Evolutionary conservation across 2,797 vertebrate genomes (phyloP), one percentile per base, ranked within the genome.

Genomic region (Botia kubotai): DNA sequence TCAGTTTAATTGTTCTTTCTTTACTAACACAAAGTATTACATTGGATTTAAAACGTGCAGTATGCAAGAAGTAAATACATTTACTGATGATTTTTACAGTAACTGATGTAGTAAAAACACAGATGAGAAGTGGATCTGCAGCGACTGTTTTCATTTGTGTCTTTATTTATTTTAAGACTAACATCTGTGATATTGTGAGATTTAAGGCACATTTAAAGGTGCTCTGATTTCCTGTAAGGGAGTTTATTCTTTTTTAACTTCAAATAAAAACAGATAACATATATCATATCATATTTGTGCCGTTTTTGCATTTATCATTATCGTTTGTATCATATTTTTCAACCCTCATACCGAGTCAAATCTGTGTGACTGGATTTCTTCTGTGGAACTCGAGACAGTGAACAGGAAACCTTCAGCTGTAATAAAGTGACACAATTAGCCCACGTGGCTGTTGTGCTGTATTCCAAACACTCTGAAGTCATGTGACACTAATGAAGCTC

Each of bases 221-320:
- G 77, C 66, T 74, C 50, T 39, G 58, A 23, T 81, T 36, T 75
- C 53, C 46, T 53, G 65, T 58, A 68, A n/a, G 52, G 72, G 53
- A 50, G 52, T 17, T 58, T 70, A 11, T 57, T 83, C 55, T 84
- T 86, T 82, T 83, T 75, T 66, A 74, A 69, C 57, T 66, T 26
- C 21, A 58, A 83, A 85, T 73, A 73, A 83, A 80, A 60, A 21
- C 6, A 17, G 11, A 46, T 62, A 17, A n/a, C n/a, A n/a, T n/a
- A 19, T 4, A 55, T 19, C 48, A 19, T 33, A n/a, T 43, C 2
- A 7, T 8, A 3, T 50, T 12, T 0, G 0, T 36, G 62, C 29
- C 17, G n/a, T 8, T n/a, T 16, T 65, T n/a, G 10, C 29, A 63
- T 33, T 10, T n/a, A n/a, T n/a, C n/a, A n/a, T n/a, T n/a, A n/a